These are phyloP conservation scores for Cryptus viduatorius DNA, from an alignment of 2,888 invertebrate genomes.

Conservation along the genomic window DNA sequence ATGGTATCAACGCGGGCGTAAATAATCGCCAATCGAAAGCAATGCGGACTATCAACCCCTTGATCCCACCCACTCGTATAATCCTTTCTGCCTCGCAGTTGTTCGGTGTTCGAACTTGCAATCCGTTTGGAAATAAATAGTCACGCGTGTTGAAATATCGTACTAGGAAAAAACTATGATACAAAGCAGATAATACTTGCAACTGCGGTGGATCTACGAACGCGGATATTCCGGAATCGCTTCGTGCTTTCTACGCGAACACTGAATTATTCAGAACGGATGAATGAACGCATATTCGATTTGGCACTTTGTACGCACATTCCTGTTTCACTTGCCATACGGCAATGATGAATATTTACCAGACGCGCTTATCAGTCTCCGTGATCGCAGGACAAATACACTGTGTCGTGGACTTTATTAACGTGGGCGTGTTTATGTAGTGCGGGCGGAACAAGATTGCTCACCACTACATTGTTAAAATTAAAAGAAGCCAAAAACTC, in stretches of 20 bases:
- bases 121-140: slow-evolving; percentile 46
- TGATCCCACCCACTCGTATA: neutral
- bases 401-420: too few relatives aligned
- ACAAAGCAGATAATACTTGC: slow-evolving; percentile 34
- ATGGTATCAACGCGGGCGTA: neutral
- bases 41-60: neutral
- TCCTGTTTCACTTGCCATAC: slow-evolving; percentile 37
- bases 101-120: neutral
- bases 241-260: slow-evolving; percentile 37
- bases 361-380: slow-evolving; percentile 73
- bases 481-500: too few relatives aligned
- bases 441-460: too few relatives aligned
- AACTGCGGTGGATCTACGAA: slow-evolving; percentile 31
- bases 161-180: slow-evolving; percentile 24
- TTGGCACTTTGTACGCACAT: slow-evolving; percentile 49
- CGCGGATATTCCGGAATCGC: slow-evolving; percentile 55
- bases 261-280: slow-evolving; percentile 66
- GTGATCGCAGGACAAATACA: slow-evolving; percentile 71
- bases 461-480: too few relatives aligned
- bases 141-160: slow-evolving; percentile 38
- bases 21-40: slow-evolving; percentile 2
- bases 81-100: neutral
- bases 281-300: slow-evolving; percentile 67
- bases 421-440: too few relatives aligned
- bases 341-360: slow-evolving; percentile 75